A percentile compares a stretch with the other conserved stretches of the same genome.
Evolutionary conservation across 2,113 vertebrate genomes (phyloP).

Genomic region (Bos indicus): DNA sequence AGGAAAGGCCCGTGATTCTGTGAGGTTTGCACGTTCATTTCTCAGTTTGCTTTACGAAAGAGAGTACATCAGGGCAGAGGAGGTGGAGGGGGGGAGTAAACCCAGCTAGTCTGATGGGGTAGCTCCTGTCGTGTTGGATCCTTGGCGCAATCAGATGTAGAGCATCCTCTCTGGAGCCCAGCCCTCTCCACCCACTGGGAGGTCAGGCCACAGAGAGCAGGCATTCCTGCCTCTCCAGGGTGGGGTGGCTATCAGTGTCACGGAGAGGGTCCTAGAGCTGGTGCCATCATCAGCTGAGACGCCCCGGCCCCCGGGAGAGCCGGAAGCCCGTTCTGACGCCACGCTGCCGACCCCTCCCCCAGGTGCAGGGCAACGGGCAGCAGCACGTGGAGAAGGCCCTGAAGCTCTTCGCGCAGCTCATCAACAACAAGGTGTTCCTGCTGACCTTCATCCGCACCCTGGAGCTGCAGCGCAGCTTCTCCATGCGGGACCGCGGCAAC

Average conservation of each 20-base stretch:
- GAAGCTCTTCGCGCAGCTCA: slow-evolving; percentile 96
- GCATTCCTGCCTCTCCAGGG: accelerated
- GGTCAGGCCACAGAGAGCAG: neutral
- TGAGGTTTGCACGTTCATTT: neutral
- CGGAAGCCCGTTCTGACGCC: accelerated
- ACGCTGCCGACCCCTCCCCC: neutral
- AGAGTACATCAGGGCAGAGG: neutral
- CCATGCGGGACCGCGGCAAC: slow-evolving; percentile 97
- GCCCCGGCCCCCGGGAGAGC: accelerated
- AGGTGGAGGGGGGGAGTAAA: neutral
- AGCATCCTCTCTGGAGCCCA: neutral
- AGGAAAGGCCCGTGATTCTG: neutral
- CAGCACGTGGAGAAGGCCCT: slow-evolving; percentile 96
- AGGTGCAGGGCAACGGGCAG: slow-evolving; percentile 98
- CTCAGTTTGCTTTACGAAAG: slow-evolving; percentile 10
- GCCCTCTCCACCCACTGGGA: no score
- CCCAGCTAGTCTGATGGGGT: neutral
- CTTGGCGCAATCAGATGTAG: neutral
- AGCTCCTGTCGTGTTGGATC: neutral
- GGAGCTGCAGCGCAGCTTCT: slow-evolving; percentile 96
- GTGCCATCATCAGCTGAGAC: neutral
- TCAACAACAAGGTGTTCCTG: slow-evolving; percentile 99
- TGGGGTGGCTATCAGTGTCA: accelerated
- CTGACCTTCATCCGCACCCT: slow-evolving; percentile 97
- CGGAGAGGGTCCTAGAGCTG: neutral